These are phyloP conservation scores for Synergus gifuensis DNA, from an alignment of 2,888 invertebrate species.

Conservation along the genomic window DNA sequence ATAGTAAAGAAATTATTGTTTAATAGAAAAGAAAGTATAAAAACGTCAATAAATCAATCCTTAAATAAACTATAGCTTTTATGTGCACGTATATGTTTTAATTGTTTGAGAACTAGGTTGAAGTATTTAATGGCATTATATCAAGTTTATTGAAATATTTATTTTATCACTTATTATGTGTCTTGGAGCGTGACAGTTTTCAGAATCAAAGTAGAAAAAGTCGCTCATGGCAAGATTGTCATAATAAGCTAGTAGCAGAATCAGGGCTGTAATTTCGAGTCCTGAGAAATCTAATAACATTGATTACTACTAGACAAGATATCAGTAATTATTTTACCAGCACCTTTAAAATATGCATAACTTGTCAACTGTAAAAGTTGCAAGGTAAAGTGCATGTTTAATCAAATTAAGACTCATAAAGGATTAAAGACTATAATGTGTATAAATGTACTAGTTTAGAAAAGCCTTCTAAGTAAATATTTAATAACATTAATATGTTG, in stretches of 20 bases:
- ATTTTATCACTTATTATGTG: conserved; percentile 14
- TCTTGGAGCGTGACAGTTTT: not conserved
- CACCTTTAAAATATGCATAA: not conserved
- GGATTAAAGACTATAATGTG: not conserved
- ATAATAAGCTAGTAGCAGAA: not conserved
- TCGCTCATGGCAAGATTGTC: not conserved
- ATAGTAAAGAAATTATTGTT: not conserved
- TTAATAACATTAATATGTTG: not conserved
- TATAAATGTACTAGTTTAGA: not conserved
- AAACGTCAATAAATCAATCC: not conserved
- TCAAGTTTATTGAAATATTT: conserved; percentile 22
- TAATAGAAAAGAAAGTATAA: not conserved
- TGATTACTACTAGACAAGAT: not conserved
- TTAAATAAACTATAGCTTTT: not conserved
- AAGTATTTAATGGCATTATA: conserved; percentile 12
- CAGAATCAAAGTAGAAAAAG: not conserved
- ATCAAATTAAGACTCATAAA: not conserved
- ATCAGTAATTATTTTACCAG: not conserved
- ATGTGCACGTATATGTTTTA: not conserved
- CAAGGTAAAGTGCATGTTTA: not conserved
- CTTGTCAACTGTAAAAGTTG: not conserved
- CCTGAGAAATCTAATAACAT: not conserved
- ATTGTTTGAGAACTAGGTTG: conserved; percentile 33
- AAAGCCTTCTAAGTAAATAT: not conserved
- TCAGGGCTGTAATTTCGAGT: not conserved